These are phyloP conservation scores for Butastur rufipennis DNA, from an alignment of 2,113 vertebrate genomes.

Conservation along the genomic window DNA sequence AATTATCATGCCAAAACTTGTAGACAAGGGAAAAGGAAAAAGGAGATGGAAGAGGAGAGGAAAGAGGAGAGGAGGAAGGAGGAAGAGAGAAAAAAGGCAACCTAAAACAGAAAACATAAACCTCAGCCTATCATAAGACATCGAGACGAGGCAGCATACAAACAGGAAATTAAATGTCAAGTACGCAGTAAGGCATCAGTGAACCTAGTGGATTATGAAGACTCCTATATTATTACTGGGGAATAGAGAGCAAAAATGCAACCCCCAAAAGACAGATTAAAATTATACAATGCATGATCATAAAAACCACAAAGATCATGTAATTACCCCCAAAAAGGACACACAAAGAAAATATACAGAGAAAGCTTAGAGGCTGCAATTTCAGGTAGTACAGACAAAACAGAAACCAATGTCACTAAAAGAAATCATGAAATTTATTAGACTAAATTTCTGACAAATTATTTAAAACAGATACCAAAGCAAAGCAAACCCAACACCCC, in stretches of 20 bases:
- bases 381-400: background rate
- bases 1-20: background rate
- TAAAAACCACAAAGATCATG: background rate
- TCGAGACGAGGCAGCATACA: background rate
- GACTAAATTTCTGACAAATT: background rate
- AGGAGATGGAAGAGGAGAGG: background rate
- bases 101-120: background rate
- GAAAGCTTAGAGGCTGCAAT: background rate
- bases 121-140: background rate
- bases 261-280: background rate
- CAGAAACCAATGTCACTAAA: background rate
- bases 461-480: background rate
- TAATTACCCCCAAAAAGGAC: background rate
- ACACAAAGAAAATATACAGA: background rate
- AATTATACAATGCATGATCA: background rate
- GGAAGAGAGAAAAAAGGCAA: background rate
- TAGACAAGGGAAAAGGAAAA: background rate
- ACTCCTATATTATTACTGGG: background rate
- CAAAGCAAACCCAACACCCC: background rate
- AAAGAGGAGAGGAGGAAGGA: background rate
- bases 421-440: background rate
- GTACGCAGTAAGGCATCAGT: background rate
- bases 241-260: background rate
- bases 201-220: background rate
- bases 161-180: conserved; percentile 56